Evolutionary conservation across 2,888 invertebrate species (phyloP).

Genomic region (Cosmopolites sordidus): DNA sequence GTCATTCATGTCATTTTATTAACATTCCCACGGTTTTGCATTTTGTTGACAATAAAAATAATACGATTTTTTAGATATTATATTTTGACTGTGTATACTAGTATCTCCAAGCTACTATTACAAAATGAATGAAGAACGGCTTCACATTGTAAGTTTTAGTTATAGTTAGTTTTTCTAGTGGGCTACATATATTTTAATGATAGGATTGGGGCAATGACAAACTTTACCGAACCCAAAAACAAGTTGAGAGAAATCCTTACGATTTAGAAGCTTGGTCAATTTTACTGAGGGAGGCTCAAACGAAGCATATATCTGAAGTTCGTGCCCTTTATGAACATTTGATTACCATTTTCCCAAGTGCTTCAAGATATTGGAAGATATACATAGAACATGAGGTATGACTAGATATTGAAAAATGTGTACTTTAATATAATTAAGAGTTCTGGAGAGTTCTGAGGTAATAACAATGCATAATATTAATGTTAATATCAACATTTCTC

Average conservation of each 20-base stretch:
- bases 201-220: conserved; percentile 90
- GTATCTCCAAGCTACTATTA: too few species aligned
- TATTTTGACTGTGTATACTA: too few species aligned
- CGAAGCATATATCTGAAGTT: conserved; percentile 81
- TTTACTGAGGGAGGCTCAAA: conserved; percentile 88
- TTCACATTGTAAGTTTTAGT: conserved; percentile 34
- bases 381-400: conserved; percentile 95
- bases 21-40: too few species aligned
- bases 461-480: not conserved
- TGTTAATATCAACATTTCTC: conserved; percentile 28
- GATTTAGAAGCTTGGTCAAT: conserved; percentile 99
- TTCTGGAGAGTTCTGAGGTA: not conserved
- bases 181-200: conserved; percentile 14
- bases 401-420: too few species aligned
- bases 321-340: conserved; percentile 89
- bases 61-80: too few species aligned
- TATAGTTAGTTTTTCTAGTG: not conserved
- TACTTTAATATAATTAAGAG: not conserved
- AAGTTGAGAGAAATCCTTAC: conserved; percentile 83
- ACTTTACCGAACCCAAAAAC: conserved; percentile 74
- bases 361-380: conserved; percentile 97
- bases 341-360: conserved; percentile 91
- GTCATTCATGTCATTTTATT: too few species aligned
- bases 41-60: too few species aligned
- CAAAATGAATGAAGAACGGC: conserved; percentile 33